These are phyloP conservation scores for Polyergus mexicanus DNA, from an alignment of 1,140 invertebrate species.

Conservation along the genomic window DNA sequence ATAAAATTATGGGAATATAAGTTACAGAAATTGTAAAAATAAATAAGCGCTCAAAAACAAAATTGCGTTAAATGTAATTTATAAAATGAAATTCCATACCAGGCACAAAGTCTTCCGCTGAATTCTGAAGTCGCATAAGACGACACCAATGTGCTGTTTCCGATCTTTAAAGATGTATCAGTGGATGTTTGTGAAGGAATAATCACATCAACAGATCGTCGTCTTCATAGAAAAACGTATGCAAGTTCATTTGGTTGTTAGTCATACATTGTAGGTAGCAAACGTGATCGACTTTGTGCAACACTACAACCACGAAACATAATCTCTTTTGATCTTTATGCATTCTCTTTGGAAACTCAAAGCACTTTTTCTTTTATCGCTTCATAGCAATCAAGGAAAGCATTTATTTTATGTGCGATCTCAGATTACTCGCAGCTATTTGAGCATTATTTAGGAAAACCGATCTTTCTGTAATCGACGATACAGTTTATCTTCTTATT, in stretches of 20 bases:
- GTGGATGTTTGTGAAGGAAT: constrained; percentile 23
- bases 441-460: constrained; percentile 70
- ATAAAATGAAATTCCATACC: constrained; percentile 31
- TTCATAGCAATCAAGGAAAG: constrained; percentile 41
- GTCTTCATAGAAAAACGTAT: constrained; percentile 65
- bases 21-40: neutral
- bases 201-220: constrained; percentile 60
- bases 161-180: constrained; percentile 30
- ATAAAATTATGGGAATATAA: constrained; percentile 25
- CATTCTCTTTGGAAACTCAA: constrained; percentile 58
- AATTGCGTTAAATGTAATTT: neutral
- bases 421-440: constrained; percentile 47
- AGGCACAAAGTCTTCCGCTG: constrained; percentile 65
- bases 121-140: constrained; percentile 19
- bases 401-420: constrained; percentile 19
- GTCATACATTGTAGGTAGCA: constrained; percentile 63
- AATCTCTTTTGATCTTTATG: constrained; percentile 61
- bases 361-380: constrained; percentile 11
- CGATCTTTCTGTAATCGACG: constrained; percentile 20
- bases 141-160: neutral
- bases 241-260: constrained; percentile 52
- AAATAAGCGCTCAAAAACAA: neutral
- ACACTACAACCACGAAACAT: constrained; percentile 68
- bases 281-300: constrained; percentile 39
- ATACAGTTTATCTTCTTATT: constrained; percentile 27